phyloP scores from a whole-genome alignment of 2,113 vertebrate genomes.

The Gallinago undulata region DNA sequence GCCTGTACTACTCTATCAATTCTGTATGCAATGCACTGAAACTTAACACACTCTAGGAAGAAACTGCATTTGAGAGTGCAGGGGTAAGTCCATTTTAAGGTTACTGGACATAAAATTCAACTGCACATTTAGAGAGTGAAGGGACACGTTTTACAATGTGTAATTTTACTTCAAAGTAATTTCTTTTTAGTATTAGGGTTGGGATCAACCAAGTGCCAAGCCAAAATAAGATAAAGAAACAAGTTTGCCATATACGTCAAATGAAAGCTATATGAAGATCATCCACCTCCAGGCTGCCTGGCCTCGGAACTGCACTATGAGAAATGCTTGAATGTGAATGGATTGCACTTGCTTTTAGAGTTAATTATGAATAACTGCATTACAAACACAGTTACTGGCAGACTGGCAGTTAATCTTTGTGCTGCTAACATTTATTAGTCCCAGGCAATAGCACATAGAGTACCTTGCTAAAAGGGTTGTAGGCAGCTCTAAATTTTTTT shows the following conservation, averaged over 20 bases:
- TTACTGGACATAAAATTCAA: background rate
- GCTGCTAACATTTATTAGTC: constrained; percentile 1
- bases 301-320: background rate
- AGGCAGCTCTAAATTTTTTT: background rate
- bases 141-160: background rate
- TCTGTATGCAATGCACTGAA: background rate
- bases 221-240: background rate
- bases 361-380: constrained; percentile 58
- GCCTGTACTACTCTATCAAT: background rate
- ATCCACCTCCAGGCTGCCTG: background rate
- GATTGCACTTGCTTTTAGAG: constrained; percentile 35
- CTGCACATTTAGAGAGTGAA: background rate
- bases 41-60: background rate
- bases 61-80: background rate
- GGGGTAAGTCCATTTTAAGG: background rate
- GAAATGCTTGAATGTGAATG: background rate
- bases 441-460: background rate
- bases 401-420: background rate
- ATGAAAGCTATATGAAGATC: background rate
- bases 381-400: constrained; percentile 16
- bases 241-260: background rate
- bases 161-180: background rate
- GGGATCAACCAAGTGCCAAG: background rate
- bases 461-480: background rate
- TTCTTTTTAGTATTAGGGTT: background rate